Percentiles rank a stretch among this genome's conserved stretches.
Conservation (phyloP, 2,797 vertebrate genomes). For the Fratercula arctica region DNA sequence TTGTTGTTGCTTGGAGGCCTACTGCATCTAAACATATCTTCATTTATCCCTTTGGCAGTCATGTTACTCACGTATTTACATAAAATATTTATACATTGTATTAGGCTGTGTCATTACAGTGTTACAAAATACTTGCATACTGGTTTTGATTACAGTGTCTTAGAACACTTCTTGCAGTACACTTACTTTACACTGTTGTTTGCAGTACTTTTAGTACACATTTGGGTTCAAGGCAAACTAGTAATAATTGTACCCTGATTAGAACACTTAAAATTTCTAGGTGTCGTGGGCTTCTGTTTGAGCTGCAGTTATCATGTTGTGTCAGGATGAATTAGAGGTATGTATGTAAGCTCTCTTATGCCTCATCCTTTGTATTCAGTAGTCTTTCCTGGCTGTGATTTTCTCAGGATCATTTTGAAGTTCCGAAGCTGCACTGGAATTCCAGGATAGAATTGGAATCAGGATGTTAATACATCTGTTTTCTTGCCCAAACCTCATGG, state of each 20-base stretch:
- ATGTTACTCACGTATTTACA: not conserved
- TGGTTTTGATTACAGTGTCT: not conserved
- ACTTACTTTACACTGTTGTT: not conserved
- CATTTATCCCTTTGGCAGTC: not conserved
- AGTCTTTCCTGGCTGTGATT: not conserved
- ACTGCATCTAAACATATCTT: not conserved
- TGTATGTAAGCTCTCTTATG: not conserved
- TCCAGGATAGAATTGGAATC: not conserved
- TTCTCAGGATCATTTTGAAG: not conserved
- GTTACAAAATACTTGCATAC: not conserved
- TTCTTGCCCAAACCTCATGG: not conserved
- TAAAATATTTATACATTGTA: not conserved
- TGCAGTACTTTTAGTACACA: not conserved
- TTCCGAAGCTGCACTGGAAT: not conserved
- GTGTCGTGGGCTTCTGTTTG: not conserved
- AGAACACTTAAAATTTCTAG: not conserved
- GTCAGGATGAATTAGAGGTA: not conserved
- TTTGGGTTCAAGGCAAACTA: not conserved
- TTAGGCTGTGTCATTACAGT: not conserved
- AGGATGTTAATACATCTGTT: not conserved
- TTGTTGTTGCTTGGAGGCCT: not conserved
- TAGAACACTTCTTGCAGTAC: not conserved
- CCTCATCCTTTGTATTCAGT: not conserved
- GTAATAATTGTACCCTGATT: not conserved
- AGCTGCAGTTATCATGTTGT: not conserved